Base-by-base conservation (phyloP, 2,888 invertebrate genomes). In the Ypsolopha scabrella region DNA sequence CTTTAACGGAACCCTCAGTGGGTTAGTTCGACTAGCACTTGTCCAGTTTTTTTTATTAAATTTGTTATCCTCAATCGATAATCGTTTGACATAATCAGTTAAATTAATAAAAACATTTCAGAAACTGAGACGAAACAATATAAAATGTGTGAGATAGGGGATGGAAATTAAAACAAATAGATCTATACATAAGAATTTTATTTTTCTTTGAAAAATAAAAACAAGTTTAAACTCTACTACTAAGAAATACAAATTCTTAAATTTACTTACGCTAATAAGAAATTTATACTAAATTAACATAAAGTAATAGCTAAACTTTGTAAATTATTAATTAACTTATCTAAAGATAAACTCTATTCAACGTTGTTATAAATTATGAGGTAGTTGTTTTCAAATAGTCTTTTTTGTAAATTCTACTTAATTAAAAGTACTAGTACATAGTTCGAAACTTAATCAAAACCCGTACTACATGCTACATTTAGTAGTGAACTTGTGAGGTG, bases 341-440 rank as follows among this genome's bases (percentile, higher is more conserved):
- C 80, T 83, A 80, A 63, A 55, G 68, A 79, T 82, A 81, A 72
- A 85, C 73, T 81, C 70, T 77, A 76, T 74, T 73, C 65, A 75
- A 78, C 72, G 75, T 74, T 69, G 72, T 80, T 79, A 50, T 43
- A 82, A 80, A 77, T 75, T 81, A 82, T 82, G 85, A 86, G 85
- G 85, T 86, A 86, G 85, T 80, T 81, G 82, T 75, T 85, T 86
- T 67, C 81, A 75, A 76, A 76, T 77, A 85, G 83, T 85, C 82
- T 80, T 78, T 77, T 68, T 60, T 77, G 14, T 2, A 10, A 33
- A 45, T 33, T n/a, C 45, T 39, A 48, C 7, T 8, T 48, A 4
- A 35, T 8, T 47, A n/a, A 34, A n/a, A 34, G 9, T 36, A 9
- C 14, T 34, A n/a, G n/a, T 47, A 24, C 34, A 24, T 34, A 10